Percentiles rank a stretch among this genome's conserved stretches.
phyloP scores from a whole-genome alignment of 1,140 invertebrate species.

The Aethina tumida region DNA sequence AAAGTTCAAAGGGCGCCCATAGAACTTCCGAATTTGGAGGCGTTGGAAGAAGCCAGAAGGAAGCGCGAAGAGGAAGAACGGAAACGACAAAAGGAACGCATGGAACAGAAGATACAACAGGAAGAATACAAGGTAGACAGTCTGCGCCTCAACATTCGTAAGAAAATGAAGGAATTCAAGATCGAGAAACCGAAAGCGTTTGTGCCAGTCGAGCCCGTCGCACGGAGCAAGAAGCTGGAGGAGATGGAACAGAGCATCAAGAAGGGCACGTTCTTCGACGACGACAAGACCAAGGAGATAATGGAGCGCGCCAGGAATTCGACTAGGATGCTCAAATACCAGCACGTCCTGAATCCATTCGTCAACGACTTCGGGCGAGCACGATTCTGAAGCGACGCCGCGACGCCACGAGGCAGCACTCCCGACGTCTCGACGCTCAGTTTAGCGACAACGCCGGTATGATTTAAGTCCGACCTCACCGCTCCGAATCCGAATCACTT shows the following conservation, averaged over 20 bases:
- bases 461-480: constrained; percentile 12
- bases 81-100: constrained; percentile 26
- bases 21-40: constrained; percentile 25
- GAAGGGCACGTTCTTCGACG: constrained; percentile 33
- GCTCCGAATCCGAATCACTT: constrained; percentile 12
- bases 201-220: constrained; percentile 27
- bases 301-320: constrained; percentile 27
- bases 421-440: constrained; percentile 13
- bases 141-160: constrained; percentile 26
- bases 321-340: constrained; percentile 28
- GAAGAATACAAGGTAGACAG: constrained; percentile 29
- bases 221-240: constrained; percentile 30
- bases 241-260: constrained; percentile 30
- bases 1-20: constrained; percentile 13
- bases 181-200: constrained; percentile 28
- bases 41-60: constrained; percentile 23
- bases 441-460: no score
- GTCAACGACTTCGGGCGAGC: constrained; percentile 15
- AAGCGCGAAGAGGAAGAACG: constrained; percentile 28
- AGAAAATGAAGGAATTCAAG: constrained; percentile 27
- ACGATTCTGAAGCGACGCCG: constrained; percentile 18
- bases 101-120: constrained; percentile 26
- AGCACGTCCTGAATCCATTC: constrained; percentile 20
- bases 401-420: constrained; percentile 10
- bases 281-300: constrained; percentile 31